These are phyloP conservation scores for Seladonia tumulorum DNA, from an alignment of 2,888 invertebrate species.

Conservation along the genomic window DNA sequence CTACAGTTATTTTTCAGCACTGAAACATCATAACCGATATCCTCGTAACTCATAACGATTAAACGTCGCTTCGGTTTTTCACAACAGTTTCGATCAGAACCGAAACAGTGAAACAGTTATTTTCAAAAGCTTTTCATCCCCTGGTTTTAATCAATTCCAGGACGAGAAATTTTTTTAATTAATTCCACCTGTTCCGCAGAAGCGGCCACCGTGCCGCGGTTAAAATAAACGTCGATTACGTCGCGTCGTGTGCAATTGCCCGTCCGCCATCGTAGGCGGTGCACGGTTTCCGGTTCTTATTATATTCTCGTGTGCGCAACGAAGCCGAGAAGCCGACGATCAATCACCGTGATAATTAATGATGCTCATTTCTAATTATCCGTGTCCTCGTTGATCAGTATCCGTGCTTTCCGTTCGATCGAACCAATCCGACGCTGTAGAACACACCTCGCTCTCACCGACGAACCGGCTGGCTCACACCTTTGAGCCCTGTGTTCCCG, in stretches of 20 bases:
- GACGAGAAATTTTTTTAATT: too few relatives aligned
- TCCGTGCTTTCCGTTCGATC: conserved; percentile 59
- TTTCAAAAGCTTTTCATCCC: too few relatives aligned
- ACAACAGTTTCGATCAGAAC: too few relatives aligned
- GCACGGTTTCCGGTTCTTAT: conserved; percentile 46
- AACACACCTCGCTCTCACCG: conserved; percentile 2
- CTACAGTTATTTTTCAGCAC: too few relatives aligned
- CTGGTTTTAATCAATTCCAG: too few relatives aligned
- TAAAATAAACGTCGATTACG: background rate
- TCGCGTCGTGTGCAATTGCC: background rate
- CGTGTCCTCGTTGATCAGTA: conserved; percentile 60
- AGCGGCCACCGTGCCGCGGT: background rate
- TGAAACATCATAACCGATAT: too few relatives aligned
- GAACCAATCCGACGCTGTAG: conserved; percentile 22
- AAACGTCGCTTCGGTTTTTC: too few relatives aligned
- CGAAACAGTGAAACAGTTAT: too few relatives aligned
- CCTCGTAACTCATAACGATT: too few relatives aligned
- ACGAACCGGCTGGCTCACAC: background rate
- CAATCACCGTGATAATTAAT: conserved; percentile 57
- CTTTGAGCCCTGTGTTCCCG: background rate
- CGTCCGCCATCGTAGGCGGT: background rate
- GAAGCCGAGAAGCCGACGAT: conserved; percentile 27
- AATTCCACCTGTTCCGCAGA: too few relatives aligned
- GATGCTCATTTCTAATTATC: conserved; percentile 65
- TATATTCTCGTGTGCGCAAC: background rate